Base-by-base conservation (phyloP, 2,113 vertebrate species). In the Mionectes macconnelli region DNA sequence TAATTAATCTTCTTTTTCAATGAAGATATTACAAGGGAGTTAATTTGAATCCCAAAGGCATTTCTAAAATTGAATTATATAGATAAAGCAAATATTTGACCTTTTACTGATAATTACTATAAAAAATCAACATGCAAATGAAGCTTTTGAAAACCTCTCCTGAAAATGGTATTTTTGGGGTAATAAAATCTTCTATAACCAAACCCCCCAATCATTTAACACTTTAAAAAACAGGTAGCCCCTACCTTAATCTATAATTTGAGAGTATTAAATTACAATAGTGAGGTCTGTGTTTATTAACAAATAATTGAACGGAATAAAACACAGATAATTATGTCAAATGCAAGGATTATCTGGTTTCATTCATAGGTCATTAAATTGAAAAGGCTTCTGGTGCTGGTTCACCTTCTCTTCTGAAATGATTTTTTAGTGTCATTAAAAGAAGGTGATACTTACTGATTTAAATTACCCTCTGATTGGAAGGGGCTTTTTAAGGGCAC, bases 41-140 rank as follows among this genome's bases (percentile, higher is more conserved):
- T 98, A 98, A 98, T 98, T 98, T 98, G 97, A 98, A 97, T 98
- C 98, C 98, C 97, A 98, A 97, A 98, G 98, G 97, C 98, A 97
- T 97, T 97, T 95, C 95, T 93, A 94, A 98, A 98, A 98, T 98
- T 98, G 98, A 98, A 98, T 98, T 98, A 98, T 97, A 98, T 97
- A 98, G 98, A 98, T 98, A 98, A 98, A 98, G 96, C 97, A 98
- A 98, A 98, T 98, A 98, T 98, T 98, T 98, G 98, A 98, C 98
- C 97, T 98, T 98, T 98, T 97, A 92, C 94, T 97, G 96, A 98
- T 98, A 98, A 98, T 98, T 98, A 96, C 97, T 97, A 95, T 91
- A 68, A 94, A 97, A 97, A 97, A 96, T 96, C 97, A 97, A 97
- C 97, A 96, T 96, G 96, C 96, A 97, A 97, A 97, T 96, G 97